Percentiles rank a stretch among this genome's conserved stretches.
Conservation (phyloP, 2,797 vertebrate species). For the Halcyon chelicuti region DNA sequence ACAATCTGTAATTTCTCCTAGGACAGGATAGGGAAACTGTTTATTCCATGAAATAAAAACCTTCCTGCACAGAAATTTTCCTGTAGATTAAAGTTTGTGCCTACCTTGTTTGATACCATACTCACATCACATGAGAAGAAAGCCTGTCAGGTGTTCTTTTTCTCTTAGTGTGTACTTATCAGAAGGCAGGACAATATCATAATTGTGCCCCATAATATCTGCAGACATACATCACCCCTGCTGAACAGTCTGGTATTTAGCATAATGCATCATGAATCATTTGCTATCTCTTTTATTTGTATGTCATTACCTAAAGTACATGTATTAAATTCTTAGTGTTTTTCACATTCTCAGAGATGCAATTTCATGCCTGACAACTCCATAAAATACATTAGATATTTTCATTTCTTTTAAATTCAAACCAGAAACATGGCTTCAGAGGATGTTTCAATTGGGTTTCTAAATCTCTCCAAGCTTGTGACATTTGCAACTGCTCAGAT, state of each 20-base stretch:
- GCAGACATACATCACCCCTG: not conserved
- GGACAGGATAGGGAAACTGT: not conserved
- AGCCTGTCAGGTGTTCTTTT: not conserved
- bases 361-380: slow-evolving; percentile 58
- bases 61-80: not conserved
- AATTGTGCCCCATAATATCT: not conserved
- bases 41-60: not conserved
- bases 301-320: slow-evolving; percentile 32
- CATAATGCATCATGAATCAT: not conserved
- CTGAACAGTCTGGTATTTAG: not conserved
- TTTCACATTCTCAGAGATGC: slow-evolving; percentile 17
- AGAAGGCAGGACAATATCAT: not conserved
- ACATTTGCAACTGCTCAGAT: slow-evolving; percentile 61
- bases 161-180: not conserved
- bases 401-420: slow-evolving; percentile 67
- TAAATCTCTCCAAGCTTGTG: slow-evolving; percentile 50
- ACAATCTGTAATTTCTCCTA: not conserved
- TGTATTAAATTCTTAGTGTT: slow-evolving; percentile 8
- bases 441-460: slow-evolving; percentile 40
- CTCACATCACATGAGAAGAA: not conserved
- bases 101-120: not conserved
- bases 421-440: slow-evolving; percentile 65
- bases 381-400: slow-evolving; percentile 59
- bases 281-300: slow-evolving; percentile 41
- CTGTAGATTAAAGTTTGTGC: not conserved